These are phyloP conservation scores for Eurytoma californica DNA, from an alignment of 2,888 invertebrate species.

Conservation along the genomic window DNA sequence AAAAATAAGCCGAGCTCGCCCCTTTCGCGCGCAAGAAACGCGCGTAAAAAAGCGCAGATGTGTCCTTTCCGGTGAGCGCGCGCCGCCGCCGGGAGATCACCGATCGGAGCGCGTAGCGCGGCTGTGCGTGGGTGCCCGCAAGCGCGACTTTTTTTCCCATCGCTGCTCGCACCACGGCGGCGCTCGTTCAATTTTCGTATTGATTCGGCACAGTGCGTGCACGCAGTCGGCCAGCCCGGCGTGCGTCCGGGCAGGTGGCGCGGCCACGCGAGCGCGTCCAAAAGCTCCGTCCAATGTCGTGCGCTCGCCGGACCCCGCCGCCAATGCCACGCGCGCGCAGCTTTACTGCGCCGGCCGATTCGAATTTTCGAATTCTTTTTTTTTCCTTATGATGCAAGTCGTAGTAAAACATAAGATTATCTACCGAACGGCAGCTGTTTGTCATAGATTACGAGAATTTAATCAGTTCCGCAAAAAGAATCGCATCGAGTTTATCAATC, in stretches of 20 bases:
- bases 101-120: not conserved
- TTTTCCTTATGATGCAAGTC: not conserved
- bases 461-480: too few species aligned
- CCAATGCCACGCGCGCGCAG: constrained; percentile 37
- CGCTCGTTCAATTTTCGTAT: constrained; percentile 48
- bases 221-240: constrained; percentile 37
- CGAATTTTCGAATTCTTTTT: too few species aligned
- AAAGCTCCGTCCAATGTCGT: constrained; percentile 62
- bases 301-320: constrained; percentile 19
- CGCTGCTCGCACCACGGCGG: not conserved
- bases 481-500: too few species aligned
- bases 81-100: not conserved
- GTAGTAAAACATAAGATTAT: not conserved
- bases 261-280: constrained; percentile 64
- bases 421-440: too few species aligned
- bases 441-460: too few species aligned
- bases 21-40: too few species aligned
- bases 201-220: constrained; percentile 46
- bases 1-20: too few species aligned
- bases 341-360: not conserved
- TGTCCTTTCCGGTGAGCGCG: not conserved
- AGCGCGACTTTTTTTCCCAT: not conserved
- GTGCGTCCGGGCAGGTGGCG: constrained; percentile 62
- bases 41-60: too few species aligned
- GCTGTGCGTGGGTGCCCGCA: not conserved